These are phyloP conservation scores for Apis florea DNA, from an alignment of 1,140 invertebrate species.

Conservation along the genomic window DNA sequence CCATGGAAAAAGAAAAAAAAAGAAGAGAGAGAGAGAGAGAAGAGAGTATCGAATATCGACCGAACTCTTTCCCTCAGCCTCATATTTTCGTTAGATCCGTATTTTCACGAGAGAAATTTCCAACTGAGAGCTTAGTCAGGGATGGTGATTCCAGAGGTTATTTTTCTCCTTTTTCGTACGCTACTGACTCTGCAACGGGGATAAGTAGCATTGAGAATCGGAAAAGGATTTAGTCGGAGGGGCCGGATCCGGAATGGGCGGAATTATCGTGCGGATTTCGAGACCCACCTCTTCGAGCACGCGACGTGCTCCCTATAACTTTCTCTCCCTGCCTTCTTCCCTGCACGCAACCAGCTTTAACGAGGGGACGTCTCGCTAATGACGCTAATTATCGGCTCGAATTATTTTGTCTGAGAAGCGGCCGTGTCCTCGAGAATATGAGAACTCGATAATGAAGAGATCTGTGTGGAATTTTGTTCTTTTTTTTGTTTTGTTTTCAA, in stretches of 20 bases:
- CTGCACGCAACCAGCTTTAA: conserved; percentile 21
- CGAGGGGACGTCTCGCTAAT: conserved; percentile 26
- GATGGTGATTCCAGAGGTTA: not conserved
- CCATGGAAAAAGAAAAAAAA: not conserved
- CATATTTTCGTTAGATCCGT: conserved; percentile 30
- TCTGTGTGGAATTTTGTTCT: not conserved
- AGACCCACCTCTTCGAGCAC: not conserved
- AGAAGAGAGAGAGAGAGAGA: no score
- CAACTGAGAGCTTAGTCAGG: not conserved
- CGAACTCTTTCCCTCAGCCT: not conserved
- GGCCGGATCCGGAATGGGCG: conserved; percentile 13
- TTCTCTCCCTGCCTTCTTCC: not conserved
- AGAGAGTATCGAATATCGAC: conserved; percentile 27
- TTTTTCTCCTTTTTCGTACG: not conserved
- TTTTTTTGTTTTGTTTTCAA: not conserved
- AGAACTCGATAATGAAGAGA: not conserved
- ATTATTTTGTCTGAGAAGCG: conserved; percentile 24
- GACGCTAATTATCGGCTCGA: conserved; percentile 41
- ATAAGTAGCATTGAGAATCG: conserved; percentile 59
- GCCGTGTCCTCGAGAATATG: not conserved
- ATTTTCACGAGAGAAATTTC: conserved; percentile 30
- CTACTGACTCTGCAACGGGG: conserved; percentile 27
- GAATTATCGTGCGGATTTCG: conserved; percentile 58
- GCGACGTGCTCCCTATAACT: not conserved
- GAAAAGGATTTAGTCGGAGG: conserved; percentile 52